Evolutionary conservation across 2,797 vertebrate genomes (phyloP).

Genomic region (Yasuhikotakia modesta): DNA sequence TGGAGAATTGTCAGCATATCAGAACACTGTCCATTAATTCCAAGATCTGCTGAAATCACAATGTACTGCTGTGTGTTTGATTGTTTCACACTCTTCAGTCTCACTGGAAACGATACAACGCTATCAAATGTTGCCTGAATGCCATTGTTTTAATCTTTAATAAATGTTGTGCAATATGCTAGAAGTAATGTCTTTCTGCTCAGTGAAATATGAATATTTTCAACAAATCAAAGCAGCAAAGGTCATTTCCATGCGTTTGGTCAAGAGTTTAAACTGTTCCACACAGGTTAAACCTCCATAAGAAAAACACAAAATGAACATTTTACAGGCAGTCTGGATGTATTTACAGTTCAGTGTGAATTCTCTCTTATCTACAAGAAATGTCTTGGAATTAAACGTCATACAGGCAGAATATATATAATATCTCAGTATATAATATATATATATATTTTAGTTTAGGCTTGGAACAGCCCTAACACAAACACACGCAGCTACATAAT

Average conservation of each 20-base stretch:
- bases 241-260: background rate
- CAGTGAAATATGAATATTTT: constrained; percentile 16
- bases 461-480: no score
- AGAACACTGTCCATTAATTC: background rate
- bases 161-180: constrained; percentile 9
- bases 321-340: no score
- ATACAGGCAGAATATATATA: no score
- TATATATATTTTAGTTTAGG: no score
- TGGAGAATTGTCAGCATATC: background rate
- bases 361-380: no score
- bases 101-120: no score
- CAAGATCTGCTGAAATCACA: constrained; percentile 11
- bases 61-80: no score
- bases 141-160: constrained; percentile 36
- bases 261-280: background rate
- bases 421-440: no score
- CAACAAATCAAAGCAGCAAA: constrained; percentile 8
- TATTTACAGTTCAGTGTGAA: no score
- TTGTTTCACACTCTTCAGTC: no score
- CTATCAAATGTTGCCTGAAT: constrained; percentile 21
- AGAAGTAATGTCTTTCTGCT: constrained; percentile 28
- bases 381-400: no score
- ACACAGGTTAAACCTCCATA: background rate
- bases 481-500: no score
- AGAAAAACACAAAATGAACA: background rate